Base-by-base conservation (phyloP, 2,888 invertebrate genomes). In the Eilema caniola region DNA sequence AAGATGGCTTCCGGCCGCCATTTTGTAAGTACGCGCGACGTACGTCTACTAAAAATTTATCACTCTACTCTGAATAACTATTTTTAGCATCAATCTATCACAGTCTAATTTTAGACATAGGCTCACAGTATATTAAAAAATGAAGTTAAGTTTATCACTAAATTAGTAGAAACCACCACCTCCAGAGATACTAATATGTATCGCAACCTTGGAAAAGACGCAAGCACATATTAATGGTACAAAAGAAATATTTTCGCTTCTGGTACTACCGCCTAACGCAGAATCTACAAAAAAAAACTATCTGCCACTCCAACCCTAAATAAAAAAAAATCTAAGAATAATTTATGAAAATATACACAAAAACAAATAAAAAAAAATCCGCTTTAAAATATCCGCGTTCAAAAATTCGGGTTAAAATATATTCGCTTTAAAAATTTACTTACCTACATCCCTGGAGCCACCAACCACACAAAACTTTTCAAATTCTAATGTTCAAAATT, bases 401-500 rank as follows among this genome's bases (percentile, higher is more conserved):
- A 53, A 53, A 53, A 53, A 53, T 10, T 3, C 16, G 8, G n/a
- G n/a, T n/a, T n/a, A n/a, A n/a, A n/a, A n/a, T n/a, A n/a, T n/a
- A n/a, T n/a, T n/a, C 53, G n/a, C 53, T 47, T 47, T 14, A 24
- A 25, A 41, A 14, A 62, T 41, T 24, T 4, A 62, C 62, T 62
- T 41, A 62, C 62, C 62, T 41, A 62, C 37, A 62, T 62, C 20
- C 16, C 24, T 20, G 25, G 37, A 16, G 3, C 59, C 62, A 41
- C 16, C 25, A 62, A 28, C 1, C 31, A 37, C 37, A 41, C 20
- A 16, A 41, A 3, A 16, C 37, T 24, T 23, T n/a, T n/a, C 12
- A 10, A 23, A 37, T 62, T 41, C 16, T 20, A 53, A n/a, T n/a
- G n/a, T 53, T 37, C 20, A 16, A 20, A 62, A 62, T 41, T 41